Percentiles rank a stretch among this genome's conserved stretches.
Evolutionary conservation across 2,797 vertebrate species (phyloP).

Genomic region (Echiichthys vipera): DNA sequence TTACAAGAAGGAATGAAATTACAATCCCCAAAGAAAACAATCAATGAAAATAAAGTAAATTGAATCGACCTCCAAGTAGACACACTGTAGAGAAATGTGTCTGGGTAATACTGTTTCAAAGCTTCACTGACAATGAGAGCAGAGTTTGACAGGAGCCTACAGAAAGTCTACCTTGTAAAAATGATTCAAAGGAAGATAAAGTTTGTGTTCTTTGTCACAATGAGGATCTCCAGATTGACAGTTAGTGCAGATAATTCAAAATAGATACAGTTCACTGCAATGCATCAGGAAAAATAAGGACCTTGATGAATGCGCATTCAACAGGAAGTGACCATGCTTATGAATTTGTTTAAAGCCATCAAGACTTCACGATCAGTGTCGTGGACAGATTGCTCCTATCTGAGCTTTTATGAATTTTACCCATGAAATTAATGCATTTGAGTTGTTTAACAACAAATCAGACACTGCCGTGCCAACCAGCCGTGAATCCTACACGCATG

Average conservation of each 20-base stretch:
- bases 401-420: neutral
- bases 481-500: neutral
- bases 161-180: neutral
- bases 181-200: too few species aligned
- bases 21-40: conserved; percentile 3
- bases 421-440: neutral
- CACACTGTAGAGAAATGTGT: neutral
- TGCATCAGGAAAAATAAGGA: too few species aligned
- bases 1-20: neutral
- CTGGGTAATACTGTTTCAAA: neutral
- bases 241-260: too few species aligned
- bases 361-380: neutral
- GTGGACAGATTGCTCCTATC: neutral
- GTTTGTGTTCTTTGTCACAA: neutral
- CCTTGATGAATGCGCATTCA: neutral
- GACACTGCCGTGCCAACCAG: neutral
- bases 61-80: neutral
- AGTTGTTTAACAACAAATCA: neutral
- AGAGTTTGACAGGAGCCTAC: neutral
- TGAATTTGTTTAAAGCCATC: neutral
- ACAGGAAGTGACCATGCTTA: neutral
- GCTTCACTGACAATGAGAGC: neutral
- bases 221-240: neutral
- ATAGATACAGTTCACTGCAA: neutral
- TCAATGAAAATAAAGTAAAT: conserved; percentile 5